Percentiles rank a stretch among this genome's conserved stretches.
phyloP scores from a whole-genome alignment of 2,888 invertebrate genomes.

The Spodoptera littoralis region DNA sequence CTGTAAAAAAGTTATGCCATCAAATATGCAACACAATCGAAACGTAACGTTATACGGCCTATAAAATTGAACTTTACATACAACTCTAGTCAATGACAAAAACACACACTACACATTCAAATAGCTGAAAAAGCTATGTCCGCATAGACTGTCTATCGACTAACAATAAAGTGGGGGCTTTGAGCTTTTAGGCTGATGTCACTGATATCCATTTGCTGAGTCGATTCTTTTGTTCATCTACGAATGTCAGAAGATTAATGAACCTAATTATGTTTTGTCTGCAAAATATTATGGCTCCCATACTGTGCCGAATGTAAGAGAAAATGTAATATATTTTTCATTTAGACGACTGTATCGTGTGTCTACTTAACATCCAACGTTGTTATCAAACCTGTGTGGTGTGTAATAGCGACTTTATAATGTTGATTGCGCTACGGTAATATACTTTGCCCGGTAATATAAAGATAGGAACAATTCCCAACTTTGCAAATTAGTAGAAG shows the following conservation, averaged over 20 bases:
- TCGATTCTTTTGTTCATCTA: conserved; percentile 53
- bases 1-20: conserved; percentile 9
- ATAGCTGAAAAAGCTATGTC: conserved; percentile 40
- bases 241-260: conserved; percentile 53
- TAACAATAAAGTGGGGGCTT: conserved; percentile 50
- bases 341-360: too few species aligned
- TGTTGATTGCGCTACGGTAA: too few species aligned
- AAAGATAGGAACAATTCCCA: too few species aligned
- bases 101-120: conserved; percentile 37
- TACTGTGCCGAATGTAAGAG: conserved; percentile 6
- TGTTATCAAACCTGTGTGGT: too few species aligned
- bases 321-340: conserved; percentile 1
- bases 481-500: too few species aligned
- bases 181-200: conserved; percentile 55
- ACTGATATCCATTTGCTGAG: conserved; percentile 50
- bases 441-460: too few species aligned
- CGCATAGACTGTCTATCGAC: conserved; percentile 42
- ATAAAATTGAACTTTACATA: conserved; percentile 29
- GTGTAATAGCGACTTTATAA: too few species aligned
- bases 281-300: conserved; percentile 28
- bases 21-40: conserved; percentile 8
- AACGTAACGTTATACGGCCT: conserved; percentile 13
- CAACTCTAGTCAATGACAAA: conserved; percentile 27
- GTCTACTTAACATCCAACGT: too few species aligned
- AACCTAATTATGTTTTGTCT: conserved; percentile 42